These are phyloP conservation scores for Antigone vipio DNA, from an alignment of 2,113 vertebrate species.

Conservation along the genomic window DNA sequence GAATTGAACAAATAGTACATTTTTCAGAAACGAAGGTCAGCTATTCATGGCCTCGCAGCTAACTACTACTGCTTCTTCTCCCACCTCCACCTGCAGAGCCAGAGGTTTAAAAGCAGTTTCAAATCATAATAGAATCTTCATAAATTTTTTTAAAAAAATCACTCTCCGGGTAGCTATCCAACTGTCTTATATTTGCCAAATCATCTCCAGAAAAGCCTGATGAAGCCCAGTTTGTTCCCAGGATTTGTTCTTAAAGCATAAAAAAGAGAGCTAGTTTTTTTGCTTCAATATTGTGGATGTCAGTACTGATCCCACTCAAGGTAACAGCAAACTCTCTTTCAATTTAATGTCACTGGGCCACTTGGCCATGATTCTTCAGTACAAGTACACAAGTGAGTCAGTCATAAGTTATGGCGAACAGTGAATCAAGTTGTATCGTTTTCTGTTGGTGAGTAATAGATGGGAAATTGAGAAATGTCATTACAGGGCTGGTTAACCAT, in stretches of 20 bases:
- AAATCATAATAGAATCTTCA: background rate
- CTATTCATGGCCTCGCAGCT: background rate
- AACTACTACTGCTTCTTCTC: background rate
- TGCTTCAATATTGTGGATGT: background rate
- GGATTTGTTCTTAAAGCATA: background rate
- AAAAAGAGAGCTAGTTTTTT: background rate
- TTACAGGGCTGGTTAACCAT: slow-evolving; percentile 55
- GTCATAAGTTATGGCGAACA: background rate
- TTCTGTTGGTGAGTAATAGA: slow-evolving; percentile 53
- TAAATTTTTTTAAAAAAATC: background rate
- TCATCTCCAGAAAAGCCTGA: background rate
- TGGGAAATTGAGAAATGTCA: slow-evolving; percentile 62
- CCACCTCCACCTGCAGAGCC: background rate
- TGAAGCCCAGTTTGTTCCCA: background rate
- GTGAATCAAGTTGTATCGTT: background rate
- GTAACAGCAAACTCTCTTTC: background rate
- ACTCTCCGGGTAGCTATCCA: background rate
- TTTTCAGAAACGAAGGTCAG: background rate
- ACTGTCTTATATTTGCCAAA: background rate
- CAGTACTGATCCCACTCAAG: background rate
- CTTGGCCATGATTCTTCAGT: background rate
- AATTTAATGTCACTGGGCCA: background rate
- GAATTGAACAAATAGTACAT: background rate
- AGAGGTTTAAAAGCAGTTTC: background rate
- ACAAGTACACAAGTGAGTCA: slow-evolving; percentile 4